Percentiles rank a stretch among this genome's conserved stretches.
These are phyloP conservation scores for Epinephelus fuscoguttatus DNA, from an alignment of 2,113 vertebrate genomes.

Conservation along the genomic window DNA sequence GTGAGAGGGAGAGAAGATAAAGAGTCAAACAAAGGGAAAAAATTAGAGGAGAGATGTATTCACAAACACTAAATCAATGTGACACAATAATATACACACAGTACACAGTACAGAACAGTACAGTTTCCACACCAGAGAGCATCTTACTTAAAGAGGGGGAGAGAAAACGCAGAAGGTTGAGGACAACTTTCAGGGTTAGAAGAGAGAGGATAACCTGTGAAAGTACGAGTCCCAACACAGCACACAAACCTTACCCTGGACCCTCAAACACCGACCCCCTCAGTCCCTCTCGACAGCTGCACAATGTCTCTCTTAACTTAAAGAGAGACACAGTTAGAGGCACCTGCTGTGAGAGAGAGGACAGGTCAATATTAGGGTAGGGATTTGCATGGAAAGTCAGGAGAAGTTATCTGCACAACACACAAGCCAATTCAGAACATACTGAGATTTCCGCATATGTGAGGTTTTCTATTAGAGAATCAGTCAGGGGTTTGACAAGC, in stretches of 20 bases:
- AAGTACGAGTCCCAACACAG: conserved; percentile 89
- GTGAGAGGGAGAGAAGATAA: conserved; percentile 87
- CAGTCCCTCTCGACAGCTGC: conserved; percentile 83
- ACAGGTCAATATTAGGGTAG: conserved; percentile 86
- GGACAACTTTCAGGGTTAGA: conserved; percentile 83
- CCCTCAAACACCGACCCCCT: conserved; percentile 88
- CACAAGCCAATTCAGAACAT: background rate
- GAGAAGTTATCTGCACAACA: conserved; percentile 31
- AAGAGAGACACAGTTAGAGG: conserved; percentile 97
- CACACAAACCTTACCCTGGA: conserved; percentile 97
- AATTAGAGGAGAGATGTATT: conserved; percentile 83
- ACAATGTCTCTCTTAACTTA: conserved; percentile 90
- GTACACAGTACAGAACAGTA: conserved; percentile 76
- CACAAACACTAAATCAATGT: conserved; percentile 83
- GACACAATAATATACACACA: conserved; percentile 81
- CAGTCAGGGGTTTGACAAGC: background rate
- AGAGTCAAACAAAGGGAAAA: conserved; percentile 82
- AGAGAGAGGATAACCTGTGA: conserved; percentile 85
- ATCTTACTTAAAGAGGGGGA: conserved; percentile 66
- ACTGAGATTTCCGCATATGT: background rate
- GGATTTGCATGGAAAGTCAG: conserved; percentile 40
- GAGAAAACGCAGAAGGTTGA: conserved; percentile 78
- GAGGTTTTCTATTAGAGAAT: background rate
- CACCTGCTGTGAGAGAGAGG: conserved; percentile 97
- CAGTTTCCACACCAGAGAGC: conserved; percentile 75